Base-by-base conservation (phyloP, 2,888 invertebrate genomes). In the Eupsilia transversa region DNA sequence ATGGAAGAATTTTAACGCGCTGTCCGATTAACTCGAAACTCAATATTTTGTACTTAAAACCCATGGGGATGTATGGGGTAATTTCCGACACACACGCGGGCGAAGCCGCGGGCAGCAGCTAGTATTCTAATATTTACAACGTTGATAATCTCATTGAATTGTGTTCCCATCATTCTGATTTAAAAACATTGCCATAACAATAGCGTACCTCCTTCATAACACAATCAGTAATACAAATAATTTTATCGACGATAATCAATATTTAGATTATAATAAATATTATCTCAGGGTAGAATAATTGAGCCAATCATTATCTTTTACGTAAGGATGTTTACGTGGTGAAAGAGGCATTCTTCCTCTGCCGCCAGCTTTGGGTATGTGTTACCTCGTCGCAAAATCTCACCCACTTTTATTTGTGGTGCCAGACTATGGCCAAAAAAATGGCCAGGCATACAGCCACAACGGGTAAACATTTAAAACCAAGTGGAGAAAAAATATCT, bases 131-230 rank as follows among this genome's bases (percentile, higher is more conserved):
- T 5, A 60, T 72, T 52, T 38, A 38, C 6, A n/a, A 38, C 38
- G 49, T 27, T n/a, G 30, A 9, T 14, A 38, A 23, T 60, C 33
- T n/a, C 57, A 52, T 33, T 43, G 43, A 23, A n/a, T 7, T 9
- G 6, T n/a, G 14, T 41, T 46, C 80, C n/a, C 80, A 73, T 46
- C 14, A 41, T 60, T 74, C 30, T 61, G n/a, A 49, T 74, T 2
- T 43, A 49, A 23, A 73, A 80, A 68, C 56, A 74, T 27, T 56
- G n/a, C 9, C 14, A 35, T 72, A 38, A 77, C 80, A 56, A 77
- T 61, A 20, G 46, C 23, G 17, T 23, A 27, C 60, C n/a, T 38
- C 14, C 17, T 43, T 9, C n/a, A 27, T 49, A 57, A 7, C 14
- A 67, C 30, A n/a, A 43, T 38, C 59, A 38, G 41, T 52, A 23